These are phyloP conservation scores for Dasyornis broadbenti DNA, from an alignment of 2,113 vertebrate genomes.

Conservation along the genomic window DNA sequence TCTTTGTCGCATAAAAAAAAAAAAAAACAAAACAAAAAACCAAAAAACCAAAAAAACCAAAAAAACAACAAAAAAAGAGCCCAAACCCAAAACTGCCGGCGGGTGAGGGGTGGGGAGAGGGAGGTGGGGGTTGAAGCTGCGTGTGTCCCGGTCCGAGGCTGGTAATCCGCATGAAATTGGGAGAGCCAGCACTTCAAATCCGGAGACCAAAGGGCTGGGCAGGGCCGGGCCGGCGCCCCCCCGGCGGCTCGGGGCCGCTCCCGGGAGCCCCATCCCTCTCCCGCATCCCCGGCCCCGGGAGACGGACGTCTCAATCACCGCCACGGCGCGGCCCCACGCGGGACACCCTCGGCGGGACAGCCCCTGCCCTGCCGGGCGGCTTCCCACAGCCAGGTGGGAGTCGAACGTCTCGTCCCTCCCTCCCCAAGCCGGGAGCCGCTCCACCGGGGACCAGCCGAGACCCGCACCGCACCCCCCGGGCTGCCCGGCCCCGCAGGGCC, in stretches of 20 bases:
- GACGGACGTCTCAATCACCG: constrained; percentile 12
- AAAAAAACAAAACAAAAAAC: too few relatives aligned
- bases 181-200: constrained; percentile 16
- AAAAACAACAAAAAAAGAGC: neutral
- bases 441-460: too few relatives aligned
- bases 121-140: neutral
- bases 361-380: neutral
- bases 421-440: neutral
- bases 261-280: neutral
- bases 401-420: rapidly evolving
- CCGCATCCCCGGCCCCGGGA: neutral
- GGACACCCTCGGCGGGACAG: neutral
- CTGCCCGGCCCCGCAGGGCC: neutral
- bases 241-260: neutral
- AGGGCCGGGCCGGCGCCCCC: neutral
- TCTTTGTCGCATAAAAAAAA: neutral
- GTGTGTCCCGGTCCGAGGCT: constrained; percentile 34
- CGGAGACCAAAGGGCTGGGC: neutral
- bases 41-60: too few relatives aligned
- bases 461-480: too few relatives aligned
- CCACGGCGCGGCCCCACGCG: neutral
- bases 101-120: neutral
- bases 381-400: neutral
- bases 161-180: constrained; percentile 55
- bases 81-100: neutral